Evolutionary conservation across 1,140 invertebrate genomes (phyloP).

Genomic region (Zaprionus kolodkinae): DNA sequence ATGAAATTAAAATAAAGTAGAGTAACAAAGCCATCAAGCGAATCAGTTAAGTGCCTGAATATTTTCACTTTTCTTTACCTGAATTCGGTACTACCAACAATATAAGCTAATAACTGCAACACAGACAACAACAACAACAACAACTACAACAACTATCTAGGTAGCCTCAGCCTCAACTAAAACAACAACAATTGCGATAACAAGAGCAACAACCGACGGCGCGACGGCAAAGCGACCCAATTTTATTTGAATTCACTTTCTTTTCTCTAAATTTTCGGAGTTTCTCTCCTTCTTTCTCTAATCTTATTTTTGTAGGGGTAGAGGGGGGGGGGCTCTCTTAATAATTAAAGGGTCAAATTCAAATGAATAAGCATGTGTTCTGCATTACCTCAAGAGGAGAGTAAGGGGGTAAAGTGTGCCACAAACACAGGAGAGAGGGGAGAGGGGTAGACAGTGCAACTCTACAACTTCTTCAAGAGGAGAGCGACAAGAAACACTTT

Average conservation of each 20-base stretch:
- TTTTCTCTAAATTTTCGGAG: constrained; percentile 35
- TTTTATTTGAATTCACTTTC: constrained; percentile 75
- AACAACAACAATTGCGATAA: constrained; percentile 9
- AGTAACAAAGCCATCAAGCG: background rate
- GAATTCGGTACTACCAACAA: constrained; percentile 1
- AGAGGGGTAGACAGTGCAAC: constrained; percentile 6
- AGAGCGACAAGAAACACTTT: constrained; percentile 56
- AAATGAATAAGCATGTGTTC: constrained; percentile 64
- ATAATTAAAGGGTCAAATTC: constrained; percentile 77
- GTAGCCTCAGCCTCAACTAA: constrained; percentile 61
- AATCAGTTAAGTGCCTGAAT: background rate
- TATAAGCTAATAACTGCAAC: constrained; percentile 23
- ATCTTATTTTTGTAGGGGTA: background rate
- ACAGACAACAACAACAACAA: constrained; percentile 29
- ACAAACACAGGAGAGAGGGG: too few relatives aligned
- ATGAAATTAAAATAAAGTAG: too few relatives aligned
- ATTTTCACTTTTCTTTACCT: constrained; percentile 46
- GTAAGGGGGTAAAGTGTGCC: too few relatives aligned
- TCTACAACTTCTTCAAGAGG: background rate
- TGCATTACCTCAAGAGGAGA: background rate
- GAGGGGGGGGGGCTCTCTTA: constrained; percentile 7
- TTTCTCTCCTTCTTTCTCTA: constrained; percentile 61
- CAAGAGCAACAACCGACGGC: background rate
- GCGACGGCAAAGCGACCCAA: constrained; percentile 54
- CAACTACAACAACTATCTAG: constrained; percentile 49